Percentiles rank a stretch among this genome's conserved stretches.
Evolutionary conservation across 2,888 invertebrate species (phyloP).

Genomic region (Altica lythri): DNA sequence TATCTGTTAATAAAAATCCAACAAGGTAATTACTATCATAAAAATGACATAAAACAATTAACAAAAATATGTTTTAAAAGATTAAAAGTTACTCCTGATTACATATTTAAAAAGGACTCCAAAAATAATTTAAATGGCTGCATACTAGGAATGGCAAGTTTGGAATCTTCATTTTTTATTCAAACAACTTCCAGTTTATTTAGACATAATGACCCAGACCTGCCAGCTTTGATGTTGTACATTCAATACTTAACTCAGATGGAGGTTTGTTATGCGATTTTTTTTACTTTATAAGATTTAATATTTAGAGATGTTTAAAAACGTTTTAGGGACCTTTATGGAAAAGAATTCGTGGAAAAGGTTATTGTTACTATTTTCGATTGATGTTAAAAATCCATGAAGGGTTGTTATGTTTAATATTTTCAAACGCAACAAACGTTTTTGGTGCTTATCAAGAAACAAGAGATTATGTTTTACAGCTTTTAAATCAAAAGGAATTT

Average conservation of each 20-base stretch:
- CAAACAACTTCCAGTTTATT: constrained; percentile 71
- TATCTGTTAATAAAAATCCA: too few relatives aligned
- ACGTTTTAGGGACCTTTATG: constrained; percentile 82
- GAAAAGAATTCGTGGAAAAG: constrained; percentile 84
- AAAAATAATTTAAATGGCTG: constrained; percentile 61
- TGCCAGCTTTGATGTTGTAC: constrained; percentile 77
- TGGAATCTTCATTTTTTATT: constrained; percentile 77
- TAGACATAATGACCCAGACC: constrained; percentile 66
- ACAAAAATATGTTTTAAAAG: constrained; percentile 39
- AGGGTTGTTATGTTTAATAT: constrained; percentile 72
- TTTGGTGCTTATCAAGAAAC: constrained; percentile 80
- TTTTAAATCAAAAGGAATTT: constrained; percentile 67
- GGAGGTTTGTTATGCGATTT: too few relatives aligned
- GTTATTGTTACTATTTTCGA: constrained; percentile 80
- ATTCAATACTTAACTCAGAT: constrained; percentile 85
- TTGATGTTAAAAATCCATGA: constrained; percentile 68
- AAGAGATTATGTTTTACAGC: constrained; percentile 71
- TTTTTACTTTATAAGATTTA: too few relatives aligned
- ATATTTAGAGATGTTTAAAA: too few relatives aligned
- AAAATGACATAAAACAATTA: too few relatives aligned
- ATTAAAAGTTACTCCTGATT: constrained; percentile 58
- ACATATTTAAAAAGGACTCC: constrained; percentile 54
- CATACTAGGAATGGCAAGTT: constrained; percentile 79
- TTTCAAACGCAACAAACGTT: constrained; percentile 79
- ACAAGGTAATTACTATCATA: too few relatives aligned